phyloP scores from a whole-genome alignment of 1,140 invertebrate species.

The Drosophila biarmipes region DNA sequence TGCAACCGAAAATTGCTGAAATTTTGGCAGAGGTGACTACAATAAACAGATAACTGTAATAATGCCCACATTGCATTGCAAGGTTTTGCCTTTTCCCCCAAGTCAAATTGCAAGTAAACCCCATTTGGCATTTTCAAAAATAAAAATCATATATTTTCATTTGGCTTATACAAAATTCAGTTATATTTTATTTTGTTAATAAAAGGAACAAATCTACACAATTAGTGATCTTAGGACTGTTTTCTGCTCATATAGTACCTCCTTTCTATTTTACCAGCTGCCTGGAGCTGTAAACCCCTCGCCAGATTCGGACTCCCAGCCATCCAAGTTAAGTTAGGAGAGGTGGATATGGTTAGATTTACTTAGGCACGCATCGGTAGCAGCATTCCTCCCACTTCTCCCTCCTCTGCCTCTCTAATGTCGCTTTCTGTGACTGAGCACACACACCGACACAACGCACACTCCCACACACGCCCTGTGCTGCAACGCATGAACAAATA shows the following conservation, averaged over 20 bases:
- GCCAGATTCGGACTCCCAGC: conserved; percentile 11
- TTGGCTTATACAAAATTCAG: too few relatives aligned
- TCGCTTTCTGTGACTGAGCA: conserved; percentile 31
- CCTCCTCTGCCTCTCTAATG: neutral
- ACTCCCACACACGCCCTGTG: conserved; percentile 22
- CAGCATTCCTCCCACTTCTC: conserved; percentile 14
- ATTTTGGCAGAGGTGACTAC: conserved; percentile 33
- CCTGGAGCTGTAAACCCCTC: conserved; percentile 24
- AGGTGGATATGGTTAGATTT: conserved; percentile 41
- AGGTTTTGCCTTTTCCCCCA: neutral
- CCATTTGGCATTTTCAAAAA: conserved; percentile 7
- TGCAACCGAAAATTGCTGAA: conserved; percentile 17
- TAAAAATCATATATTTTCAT: too few relatives aligned
- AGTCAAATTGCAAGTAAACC: conserved; percentile 24
- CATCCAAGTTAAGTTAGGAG: conserved; percentile 28
- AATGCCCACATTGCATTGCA: conserved; percentile 21
- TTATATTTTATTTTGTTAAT: too few relatives aligned
- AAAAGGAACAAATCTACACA: too few relatives aligned
- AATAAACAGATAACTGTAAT: conserved; percentile 62
- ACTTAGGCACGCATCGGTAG: conserved; percentile 60
- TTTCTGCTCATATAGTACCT: neutral
- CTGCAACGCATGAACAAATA: conserved; percentile 55
- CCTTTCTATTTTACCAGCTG: conserved; percentile 12
- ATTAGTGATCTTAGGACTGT: neutral
- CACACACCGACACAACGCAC: conserved; percentile 6